A percentile compares a stretch with the other conserved stretches of the same genome.
Evolutionary conservation across 2,888 invertebrate genomes (phyloP).

Genomic region (Drosophila paranaensis): DNA sequence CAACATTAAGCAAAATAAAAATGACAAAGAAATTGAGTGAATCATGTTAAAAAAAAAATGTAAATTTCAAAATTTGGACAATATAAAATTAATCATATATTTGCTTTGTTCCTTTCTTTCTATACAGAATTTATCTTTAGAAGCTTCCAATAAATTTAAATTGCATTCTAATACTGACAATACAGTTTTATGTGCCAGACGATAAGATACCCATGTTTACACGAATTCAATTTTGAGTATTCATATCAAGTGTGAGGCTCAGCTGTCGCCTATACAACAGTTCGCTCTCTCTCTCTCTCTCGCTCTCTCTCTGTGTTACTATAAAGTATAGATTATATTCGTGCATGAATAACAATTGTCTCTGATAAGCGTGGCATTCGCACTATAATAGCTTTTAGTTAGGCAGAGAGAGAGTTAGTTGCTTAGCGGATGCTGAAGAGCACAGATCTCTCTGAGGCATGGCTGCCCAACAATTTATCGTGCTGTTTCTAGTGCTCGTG

Average conservation of each 20-base stretch:
- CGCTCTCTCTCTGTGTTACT: too few species aligned
- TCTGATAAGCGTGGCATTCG: conserved; percentile 13
- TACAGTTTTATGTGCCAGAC: background rate
- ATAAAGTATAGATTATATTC: background rate
- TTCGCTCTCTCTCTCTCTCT: background rate
- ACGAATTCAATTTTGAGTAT: background rate
- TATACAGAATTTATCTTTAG: background rate
- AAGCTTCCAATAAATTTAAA: background rate
- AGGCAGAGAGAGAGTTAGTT: conserved; percentile 17
- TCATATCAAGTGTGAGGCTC: background rate
- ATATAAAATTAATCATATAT: background rate
- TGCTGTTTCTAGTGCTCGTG: conserved; percentile 1
- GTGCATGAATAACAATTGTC: background rate
- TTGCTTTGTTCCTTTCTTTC: background rate
- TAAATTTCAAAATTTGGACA: background rate
- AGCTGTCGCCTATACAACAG: background rate
- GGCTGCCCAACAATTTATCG: conserved; percentile 2
- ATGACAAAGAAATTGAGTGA: too few species aligned
- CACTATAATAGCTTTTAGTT: background rate
- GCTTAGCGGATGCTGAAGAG: conserved; percentile 12
- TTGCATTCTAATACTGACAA: conserved; percentile 5
- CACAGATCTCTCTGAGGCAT: conserved; percentile 6
- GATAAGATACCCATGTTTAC: background rate
- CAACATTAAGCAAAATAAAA: too few species aligned
- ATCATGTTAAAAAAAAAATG: too few species aligned